Evolutionary conservation across 2,113 vertebrate genomes (phyloP).

Genomic region (human): DNA sequence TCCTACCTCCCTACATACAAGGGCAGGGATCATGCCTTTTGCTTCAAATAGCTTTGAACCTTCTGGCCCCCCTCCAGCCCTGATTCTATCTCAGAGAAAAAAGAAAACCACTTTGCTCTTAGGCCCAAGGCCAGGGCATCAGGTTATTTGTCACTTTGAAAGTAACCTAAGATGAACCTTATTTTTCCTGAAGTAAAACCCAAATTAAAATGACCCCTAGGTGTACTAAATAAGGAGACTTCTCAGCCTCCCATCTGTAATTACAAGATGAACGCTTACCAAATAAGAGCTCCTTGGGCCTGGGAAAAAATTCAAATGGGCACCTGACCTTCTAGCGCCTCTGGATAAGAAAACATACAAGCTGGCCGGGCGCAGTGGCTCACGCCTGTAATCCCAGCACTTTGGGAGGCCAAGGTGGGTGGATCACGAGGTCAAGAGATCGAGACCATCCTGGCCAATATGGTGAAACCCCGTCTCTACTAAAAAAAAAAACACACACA

Average conservation of each 20-base stretch:
- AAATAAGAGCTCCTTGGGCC: background rate
- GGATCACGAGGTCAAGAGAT: too few relatives aligned
- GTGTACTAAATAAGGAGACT: background rate
- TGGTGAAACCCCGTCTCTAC: too few relatives aligned
- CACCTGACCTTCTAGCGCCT: background rate
- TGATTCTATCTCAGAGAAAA: background rate
- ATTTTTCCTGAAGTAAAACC: background rate
- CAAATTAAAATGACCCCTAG: background rate
- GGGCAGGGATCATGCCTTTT: background rate
- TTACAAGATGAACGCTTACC: background rate
- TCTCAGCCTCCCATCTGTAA: background rate
- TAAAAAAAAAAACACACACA: too few relatives aligned
- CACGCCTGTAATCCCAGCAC: too few relatives aligned
- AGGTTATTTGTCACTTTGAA: background rate
- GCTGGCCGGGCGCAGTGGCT: too few relatives aligned
- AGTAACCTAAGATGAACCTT: background rate
- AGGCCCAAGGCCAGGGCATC: background rate
- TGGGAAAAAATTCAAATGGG: background rate
- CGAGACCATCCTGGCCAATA: too few relatives aligned
- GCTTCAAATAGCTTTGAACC: constrained; percentile 54
- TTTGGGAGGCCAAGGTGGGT: too few relatives aligned
- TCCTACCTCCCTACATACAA: background rate
- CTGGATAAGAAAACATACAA: background rate
- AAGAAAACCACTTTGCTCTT: constrained; percentile 6
- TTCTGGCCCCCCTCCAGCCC: background rate